Conservation (phyloP, 1,140 invertebrate species). For the Latrodectus geometricus region DNA sequence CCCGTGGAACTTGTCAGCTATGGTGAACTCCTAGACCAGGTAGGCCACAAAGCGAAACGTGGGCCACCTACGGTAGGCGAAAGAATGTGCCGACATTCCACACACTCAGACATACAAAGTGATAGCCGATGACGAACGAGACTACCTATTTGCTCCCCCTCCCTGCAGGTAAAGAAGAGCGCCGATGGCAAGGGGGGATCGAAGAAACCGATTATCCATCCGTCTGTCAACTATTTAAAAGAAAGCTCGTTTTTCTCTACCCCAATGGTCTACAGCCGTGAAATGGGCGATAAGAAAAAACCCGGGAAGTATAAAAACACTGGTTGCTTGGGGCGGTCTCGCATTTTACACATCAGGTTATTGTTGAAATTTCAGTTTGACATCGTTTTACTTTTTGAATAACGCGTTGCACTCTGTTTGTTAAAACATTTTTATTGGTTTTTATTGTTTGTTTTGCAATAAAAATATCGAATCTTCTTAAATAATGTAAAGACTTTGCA, state of each 20-base stretch:
- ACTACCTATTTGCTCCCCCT: conserved; percentile 27
- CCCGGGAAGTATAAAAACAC: neutral
- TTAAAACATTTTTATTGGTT: no score
- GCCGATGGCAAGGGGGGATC: conserved; percentile 18
- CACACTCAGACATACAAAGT: conserved; percentile 19
- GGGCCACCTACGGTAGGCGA: conserved; percentile 46
- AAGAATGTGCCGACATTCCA: conserved; percentile 52
- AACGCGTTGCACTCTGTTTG: no score
- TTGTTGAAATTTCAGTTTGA: no score
- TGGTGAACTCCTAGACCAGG: conserved; percentile 15
- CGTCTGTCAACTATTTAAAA: conserved; percentile 36
- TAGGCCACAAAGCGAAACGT: conserved; percentile 32
- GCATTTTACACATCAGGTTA: neutral
- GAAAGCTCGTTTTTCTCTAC: conserved; percentile 38
- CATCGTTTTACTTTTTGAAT: no score
- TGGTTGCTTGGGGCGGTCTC: neutral
- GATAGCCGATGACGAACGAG: conserved; percentile 35
- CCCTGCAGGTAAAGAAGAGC: conserved; percentile 21
- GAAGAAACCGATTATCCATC: conserved; percentile 32
- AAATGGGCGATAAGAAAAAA: conserved; percentile 25
- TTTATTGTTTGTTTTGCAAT: no score
- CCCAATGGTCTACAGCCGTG: conserved; percentile 13
- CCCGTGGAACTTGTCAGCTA: conserved; percentile 7
- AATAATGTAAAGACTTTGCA: no score
- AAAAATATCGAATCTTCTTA: no score